phyloP scores from a whole-genome alignment of 2,797 vertebrate genomes.

The Sebastiscus albofasciatus region DNA sequence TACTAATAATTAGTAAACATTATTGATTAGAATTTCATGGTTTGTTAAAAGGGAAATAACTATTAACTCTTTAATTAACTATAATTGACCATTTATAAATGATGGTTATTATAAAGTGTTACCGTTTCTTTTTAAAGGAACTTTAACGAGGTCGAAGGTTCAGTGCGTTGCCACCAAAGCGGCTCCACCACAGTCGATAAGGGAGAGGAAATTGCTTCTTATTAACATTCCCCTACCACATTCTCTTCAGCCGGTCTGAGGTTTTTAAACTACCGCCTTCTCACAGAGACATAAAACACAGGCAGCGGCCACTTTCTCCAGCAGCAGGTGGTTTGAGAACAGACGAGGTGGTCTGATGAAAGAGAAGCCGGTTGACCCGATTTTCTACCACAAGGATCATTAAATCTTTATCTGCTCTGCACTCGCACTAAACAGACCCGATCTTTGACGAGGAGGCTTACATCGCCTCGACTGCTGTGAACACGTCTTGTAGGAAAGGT shows the following conservation, averaged over 20 bases:
- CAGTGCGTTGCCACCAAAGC: conserved; percentile 4
- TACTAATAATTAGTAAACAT: too few species aligned
- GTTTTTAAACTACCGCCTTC: conserved; percentile 16
- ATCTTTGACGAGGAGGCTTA: conserved; percentile 49
- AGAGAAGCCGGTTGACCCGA: conserved; percentile 56
- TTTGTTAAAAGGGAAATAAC: too few species aligned
- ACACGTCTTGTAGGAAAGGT: conserved; percentile 42
- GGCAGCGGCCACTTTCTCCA: conserved; percentile 9
- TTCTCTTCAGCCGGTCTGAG: conserved; percentile 2
- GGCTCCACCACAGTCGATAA: neutral
- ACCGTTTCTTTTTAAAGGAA: neutral
- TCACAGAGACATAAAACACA: neutral
- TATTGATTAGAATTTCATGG: too few species aligned
- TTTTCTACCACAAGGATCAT: conserved; percentile 55
- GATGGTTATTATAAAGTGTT: neutral
- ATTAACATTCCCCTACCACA: conserved; percentile 9
- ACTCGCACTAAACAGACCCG: conserved; percentile 39
- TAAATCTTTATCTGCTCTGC: conserved; percentile 52
- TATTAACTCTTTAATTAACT: too few species aligned
- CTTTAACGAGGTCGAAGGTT: neutral
- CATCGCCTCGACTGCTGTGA: conserved; percentile 51
- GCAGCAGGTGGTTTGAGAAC: conserved; percentile 50
- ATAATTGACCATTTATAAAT: too few species aligned
- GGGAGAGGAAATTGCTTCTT: neutral
- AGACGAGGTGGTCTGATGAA: conserved; percentile 57